Evolutionary conservation across 2,113 vertebrate species (phyloP).

Genomic region (Chionis minor): DNA sequence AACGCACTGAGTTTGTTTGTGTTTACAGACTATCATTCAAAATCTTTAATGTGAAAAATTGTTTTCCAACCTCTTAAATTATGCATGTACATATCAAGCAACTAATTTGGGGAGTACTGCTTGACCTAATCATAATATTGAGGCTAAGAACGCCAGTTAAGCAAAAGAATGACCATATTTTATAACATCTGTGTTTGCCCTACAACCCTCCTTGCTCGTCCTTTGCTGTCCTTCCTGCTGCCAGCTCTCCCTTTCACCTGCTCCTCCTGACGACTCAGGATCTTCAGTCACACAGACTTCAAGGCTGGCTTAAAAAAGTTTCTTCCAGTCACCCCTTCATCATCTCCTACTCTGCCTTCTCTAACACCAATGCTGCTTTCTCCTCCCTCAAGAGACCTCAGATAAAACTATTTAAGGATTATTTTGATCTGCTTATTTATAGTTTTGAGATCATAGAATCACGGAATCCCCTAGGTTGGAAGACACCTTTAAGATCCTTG

Average conservation of each 20-base stretch:
- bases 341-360: background rate
- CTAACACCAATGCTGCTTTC: background rate
- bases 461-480: too few species aligned
- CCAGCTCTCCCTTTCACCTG: background rate
- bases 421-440: background rate
- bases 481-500: too few species aligned
- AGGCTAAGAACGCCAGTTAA: background rate
- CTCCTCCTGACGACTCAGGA: background rate
- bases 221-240: background rate
- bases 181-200: background rate
- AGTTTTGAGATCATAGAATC: background rate
- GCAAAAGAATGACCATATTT: background rate
- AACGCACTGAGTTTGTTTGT: background rate
- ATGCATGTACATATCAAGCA: fast-evolving
- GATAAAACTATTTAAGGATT: background rate
- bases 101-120: background rate
- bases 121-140: background rate
- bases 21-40: background rate
- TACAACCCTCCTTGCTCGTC: background rate
- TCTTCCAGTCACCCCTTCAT: background rate
- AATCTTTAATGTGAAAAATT: background rate
- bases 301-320: background rate
- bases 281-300: background rate
- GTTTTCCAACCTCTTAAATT: background rate
- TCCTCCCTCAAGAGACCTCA: background rate